Base-by-base conservation (phyloP, 2,888 invertebrate species). In the Aporophyla nigra region DNA sequence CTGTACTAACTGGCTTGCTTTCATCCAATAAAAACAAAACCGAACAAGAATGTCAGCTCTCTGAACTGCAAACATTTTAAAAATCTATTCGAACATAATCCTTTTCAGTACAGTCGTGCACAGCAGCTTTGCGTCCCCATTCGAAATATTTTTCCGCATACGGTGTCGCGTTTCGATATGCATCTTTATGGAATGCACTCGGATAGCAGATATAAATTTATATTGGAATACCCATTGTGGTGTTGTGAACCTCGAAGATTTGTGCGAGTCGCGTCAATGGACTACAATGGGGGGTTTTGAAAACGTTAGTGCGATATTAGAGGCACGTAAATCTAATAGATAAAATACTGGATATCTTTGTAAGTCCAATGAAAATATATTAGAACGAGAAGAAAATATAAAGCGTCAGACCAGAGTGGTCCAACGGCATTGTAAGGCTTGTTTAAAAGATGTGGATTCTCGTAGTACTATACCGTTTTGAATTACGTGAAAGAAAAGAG, bases 191-290 rank as follows among this genome's bases (percentile, higher is more conserved):
- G 80, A 84, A 85, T 86, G 87, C 86, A 87, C 76, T 71, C 76
- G 80, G 82, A 89, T 85, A 86, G 79, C 76, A 85, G 84, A 86
- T 86, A 89, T 88, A 87, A 86, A 88, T 90, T 88, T 86, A 87
- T 91, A 91, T 90, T 88, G 87, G 87, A 87, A 84, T 88, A 84
- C 80, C 89, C 80, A 89, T 90, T 92, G 91, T 90, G 77, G 80
- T 86, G 82, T 82, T 87, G 86, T 86, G 88, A 88, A 87, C 80
- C 80, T 82, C 76, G 83, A 88, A 85, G 89, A 88, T 89, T 91
- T 88, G 86, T 86, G 84, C 74, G 85, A 78, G 65, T 68, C 75
- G 76, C 80, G 73, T 82, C 77, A 79, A 84, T 74, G 54, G 80
- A 80, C 78, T 82, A 82, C 81, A 86, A 83, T 82, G 70, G 82